Conservation (phyloP, 2,113 vertebrate genomes). For the Charina bottae region DNA sequence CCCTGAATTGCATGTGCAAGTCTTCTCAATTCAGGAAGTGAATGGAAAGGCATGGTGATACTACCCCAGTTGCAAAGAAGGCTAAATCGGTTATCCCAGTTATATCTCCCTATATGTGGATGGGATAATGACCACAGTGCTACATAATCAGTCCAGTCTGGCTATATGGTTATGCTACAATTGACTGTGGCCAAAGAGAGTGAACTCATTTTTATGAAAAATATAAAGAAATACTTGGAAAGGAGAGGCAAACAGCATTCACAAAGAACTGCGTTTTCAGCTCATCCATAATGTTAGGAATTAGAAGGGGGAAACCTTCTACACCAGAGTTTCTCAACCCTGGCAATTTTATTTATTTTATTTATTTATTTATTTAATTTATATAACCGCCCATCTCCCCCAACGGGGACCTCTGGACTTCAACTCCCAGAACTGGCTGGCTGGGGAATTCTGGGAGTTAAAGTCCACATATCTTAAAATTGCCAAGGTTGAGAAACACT, state of each 20-base stretch:
- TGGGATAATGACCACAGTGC: not conserved
- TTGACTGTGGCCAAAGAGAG: not conserved
- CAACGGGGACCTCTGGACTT: too few species aligned
- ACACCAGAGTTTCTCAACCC: too few species aligned
- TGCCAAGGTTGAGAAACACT: too few species aligned
- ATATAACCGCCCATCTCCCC: too few species aligned
- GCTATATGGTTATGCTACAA: not conserved
- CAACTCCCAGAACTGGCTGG: too few species aligned
- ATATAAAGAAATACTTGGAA: not conserved
- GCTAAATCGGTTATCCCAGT: too few species aligned
- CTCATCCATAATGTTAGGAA: not conserved
- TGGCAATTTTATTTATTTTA: too few species aligned
- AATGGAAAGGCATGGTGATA: not conserved
- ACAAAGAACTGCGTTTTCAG: not conserved
- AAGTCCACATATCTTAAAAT: too few species aligned
- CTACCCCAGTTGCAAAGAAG: not conserved
- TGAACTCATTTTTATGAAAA: not conserved
- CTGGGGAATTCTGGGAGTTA: too few species aligned
- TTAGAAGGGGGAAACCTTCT: not conserved
- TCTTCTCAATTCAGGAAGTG: not conserved
- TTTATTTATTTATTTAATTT: too few species aligned
- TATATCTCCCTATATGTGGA: too few species aligned
- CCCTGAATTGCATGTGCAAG: not conserved
- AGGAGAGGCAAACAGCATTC: not conserved
- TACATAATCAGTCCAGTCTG: not conserved